Base-by-base conservation (phyloP, 2,797 vertebrate genomes). In the Tragelaphus eurycerus region DNA sequence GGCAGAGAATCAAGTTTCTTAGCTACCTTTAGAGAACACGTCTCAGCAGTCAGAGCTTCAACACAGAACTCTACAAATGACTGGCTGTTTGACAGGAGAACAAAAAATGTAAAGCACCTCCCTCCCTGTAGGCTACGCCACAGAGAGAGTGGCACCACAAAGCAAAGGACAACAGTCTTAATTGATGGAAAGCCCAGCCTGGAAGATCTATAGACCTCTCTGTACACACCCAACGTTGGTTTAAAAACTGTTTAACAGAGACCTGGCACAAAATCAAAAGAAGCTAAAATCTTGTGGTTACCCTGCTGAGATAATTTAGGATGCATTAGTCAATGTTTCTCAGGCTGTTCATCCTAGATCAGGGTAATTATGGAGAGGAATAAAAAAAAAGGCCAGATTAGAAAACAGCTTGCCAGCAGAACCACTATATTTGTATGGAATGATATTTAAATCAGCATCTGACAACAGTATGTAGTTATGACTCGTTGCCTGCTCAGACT, bases 271-370 rank as follows among this genome's bases (percentile, higher is more conserved):
- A 93, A 94, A 84, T 93, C 83, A 96, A 93, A 81, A 96, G 43
- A 95, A 96, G n/a, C 79, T 89, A 27, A 96, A 98, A 89, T 87
- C 86, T 96, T 90, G 50, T 71, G 86, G 84, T 82, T 90, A 92
- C 54, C 93, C 94, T 96, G 96, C 93, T 96, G 90, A 96, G 43
- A 84, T 97, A 95, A 97, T 97, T 96, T 81, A 86, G 90, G 89
- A 96, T 95, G 84, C 55, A 96, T 96, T 91, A 96, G 93, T 94
- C 90, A 96, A 62, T 97, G 95, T 94, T 97, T 96, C 81, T 94
- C 76, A 74, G 84, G 59, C 89, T 95, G 64, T 94, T 95, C 91
- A 62, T 91, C 46, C 83, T 92, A 93, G 74, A 96, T 84, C 74
- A 88, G 50, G 5, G 46, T 97, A 97, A 98, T 97, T 97, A 98